Conservation (phyloP, 2,888 invertebrate species). For the Thera britannica region DNA sequence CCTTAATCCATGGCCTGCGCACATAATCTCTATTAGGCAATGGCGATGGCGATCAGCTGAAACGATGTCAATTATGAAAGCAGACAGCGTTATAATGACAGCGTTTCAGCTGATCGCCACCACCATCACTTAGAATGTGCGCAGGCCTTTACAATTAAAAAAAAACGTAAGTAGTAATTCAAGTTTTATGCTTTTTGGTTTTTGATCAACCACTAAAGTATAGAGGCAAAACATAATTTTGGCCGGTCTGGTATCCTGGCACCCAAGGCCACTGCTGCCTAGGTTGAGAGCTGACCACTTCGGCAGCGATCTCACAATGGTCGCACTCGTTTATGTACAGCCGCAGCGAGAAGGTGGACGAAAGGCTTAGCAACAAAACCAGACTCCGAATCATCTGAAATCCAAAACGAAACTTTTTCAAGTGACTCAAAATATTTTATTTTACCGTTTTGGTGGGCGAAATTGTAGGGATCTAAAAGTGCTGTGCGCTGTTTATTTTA, state of each 20-base stretch:
- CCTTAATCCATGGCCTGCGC: too few relatives aligned
- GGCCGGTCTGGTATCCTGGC: conserved; percentile 57
- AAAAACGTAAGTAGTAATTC: too few relatives aligned
- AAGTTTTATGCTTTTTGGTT: background rate
- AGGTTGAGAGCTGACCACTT: conserved; percentile 10
- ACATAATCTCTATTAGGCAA: too few relatives aligned
- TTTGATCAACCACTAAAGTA: conserved; percentile 49
- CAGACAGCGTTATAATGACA: too few relatives aligned
- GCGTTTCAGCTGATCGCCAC: too few relatives aligned
- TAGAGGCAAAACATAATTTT: conserved; percentile 52
- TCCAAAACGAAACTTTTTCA: background rate
- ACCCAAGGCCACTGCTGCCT: conserved; percentile 62
- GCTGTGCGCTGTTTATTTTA: too few relatives aligned
- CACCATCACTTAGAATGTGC: too few relatives aligned
- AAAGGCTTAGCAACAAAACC: conserved; percentile 9
- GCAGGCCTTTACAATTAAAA: too few relatives aligned
- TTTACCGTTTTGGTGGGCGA: too few relatives aligned
- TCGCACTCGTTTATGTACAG: conserved; percentile 33
- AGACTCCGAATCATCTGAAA: conserved; percentile 27
- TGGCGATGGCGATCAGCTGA: too few relatives aligned
- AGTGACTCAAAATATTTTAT: background rate
- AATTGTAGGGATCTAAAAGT: too few relatives aligned
- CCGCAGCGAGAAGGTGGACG: conserved; percentile 12
- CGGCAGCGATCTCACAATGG: conserved; percentile 31
- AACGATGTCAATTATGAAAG: too few relatives aligned